Evolutionary conservation across 2,797 vertebrate species (phyloP).

Genomic region (Sebastes reedi): DNA sequence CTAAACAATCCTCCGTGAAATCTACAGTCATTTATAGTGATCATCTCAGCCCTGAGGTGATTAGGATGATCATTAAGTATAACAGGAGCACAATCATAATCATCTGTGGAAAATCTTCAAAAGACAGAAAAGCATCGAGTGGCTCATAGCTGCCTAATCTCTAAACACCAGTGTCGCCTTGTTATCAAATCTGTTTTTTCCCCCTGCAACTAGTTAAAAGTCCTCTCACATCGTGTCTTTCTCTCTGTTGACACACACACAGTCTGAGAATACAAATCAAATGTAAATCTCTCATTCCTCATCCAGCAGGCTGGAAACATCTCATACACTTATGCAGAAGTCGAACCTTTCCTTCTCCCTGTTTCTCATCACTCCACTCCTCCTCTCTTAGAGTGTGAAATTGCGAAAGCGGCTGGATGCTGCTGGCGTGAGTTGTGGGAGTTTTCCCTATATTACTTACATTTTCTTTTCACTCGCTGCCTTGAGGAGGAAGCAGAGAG

Average conservation of each 20-base stretch:
- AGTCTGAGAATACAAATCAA: slow-evolving; percentile 60
- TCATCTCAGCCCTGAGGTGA: slow-evolving; percentile 43
- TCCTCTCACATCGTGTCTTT: slow-evolving; percentile 40
- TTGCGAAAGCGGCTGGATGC: slow-evolving; percentile 49
- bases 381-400: slow-evolving; percentile 60
- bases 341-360: slow-evolving; percentile 25
- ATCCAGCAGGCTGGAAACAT: neutral
- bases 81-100: slow-evolving; percentile 40
- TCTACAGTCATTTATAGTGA: slow-evolving; percentile 32
- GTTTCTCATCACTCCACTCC: slow-evolving; percentile 37
- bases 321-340: slow-evolving; percentile 12
- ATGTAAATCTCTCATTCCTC: slow-evolving; percentile 47
- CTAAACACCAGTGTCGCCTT: slow-evolving; percentile 12
- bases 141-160: slow-evolving; percentile 46
- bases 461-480: slow-evolving; percentile 19
- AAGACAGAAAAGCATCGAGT: slow-evolving; percentile 22
- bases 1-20: slow-evolving; percentile 42
- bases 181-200: slow-evolving; percentile 21
- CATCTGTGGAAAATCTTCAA: slow-evolving; percentile 45
- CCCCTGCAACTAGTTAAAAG: slow-evolving; percentile 39
- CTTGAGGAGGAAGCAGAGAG: slow-evolving; percentile 27
- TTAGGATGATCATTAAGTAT: slow-evolving; percentile 50
- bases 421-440: slow-evolving; percentile 52
- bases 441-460: slow-evolving; percentile 44
- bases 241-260: slow-evolving; percentile 31